These are phyloP conservation scores for Dermatophagoides farinae DNA, from an alignment of 1,140 invertebrate genomes.

Conservation along the genomic window DNA sequence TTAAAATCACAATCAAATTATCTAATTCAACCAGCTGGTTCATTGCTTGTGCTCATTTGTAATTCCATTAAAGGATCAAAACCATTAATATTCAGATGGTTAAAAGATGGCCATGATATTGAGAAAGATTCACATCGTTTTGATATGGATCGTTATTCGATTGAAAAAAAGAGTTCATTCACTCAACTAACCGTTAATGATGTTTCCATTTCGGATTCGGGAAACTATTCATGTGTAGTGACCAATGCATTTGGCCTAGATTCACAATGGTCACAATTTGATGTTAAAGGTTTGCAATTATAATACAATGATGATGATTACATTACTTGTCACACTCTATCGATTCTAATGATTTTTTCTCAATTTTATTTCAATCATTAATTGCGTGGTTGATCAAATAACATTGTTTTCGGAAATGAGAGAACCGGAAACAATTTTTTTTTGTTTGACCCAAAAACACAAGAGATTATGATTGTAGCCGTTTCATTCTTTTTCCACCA, in stretches of 20 bases:
- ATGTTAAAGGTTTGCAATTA: conserved; percentile 8
- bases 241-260: not conserved
- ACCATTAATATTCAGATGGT: conserved; percentile 4
- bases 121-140: not conserved
- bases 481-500: too few species aligned
- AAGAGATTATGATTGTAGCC: too few species aligned
- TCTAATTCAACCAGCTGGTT: not conserved
- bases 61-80: not conserved
- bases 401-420: too few species aligned
- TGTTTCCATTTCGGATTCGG: not conserved
- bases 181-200: not conserved
- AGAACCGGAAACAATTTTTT: too few species aligned
- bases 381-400: too few species aligned
- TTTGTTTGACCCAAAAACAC: too few species aligned
- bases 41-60: not conserved
- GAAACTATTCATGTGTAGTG: conserved; percentile 5
- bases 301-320: too few species aligned
- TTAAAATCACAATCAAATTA: not conserved
- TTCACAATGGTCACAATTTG: not conserved
- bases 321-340: too few species aligned
- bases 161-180: not conserved
- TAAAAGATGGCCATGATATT: not conserved
- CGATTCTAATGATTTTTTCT: too few species aligned
- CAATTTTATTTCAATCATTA: too few species aligned
- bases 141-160: not conserved